Evolutionary conservation across 2,113 vertebrate species (phyloP), one percentile per base, ranked within the genome.

Genomic region (Vicugna pacos): DNA sequence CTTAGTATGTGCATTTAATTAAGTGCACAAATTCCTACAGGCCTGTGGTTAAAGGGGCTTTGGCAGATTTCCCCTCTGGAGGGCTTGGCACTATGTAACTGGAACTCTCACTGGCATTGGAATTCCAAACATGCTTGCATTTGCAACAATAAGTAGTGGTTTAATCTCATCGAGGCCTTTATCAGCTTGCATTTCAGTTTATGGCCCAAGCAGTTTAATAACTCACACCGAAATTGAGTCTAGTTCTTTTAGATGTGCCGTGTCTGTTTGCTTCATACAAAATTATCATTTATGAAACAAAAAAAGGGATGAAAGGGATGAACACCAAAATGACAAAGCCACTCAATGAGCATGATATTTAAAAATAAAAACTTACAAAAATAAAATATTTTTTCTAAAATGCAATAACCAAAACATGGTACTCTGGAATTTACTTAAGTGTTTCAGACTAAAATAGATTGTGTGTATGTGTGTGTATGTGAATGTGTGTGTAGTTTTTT

Each of bases 1-100:
- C 91, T 91, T 95, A 89, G 72, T 85, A 81, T 94, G 91, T 95
- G 67, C 96, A 94, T 96, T 96, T 96, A 96, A 97, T 96, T 96
- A 97, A 85, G 91, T 93, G 79, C 84, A 89, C 77, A 94, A 77
- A 97, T 97, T 93, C 95, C 94, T 96, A 83, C 93, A 97, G 94
- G 91, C 95, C 83, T 96, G 95, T 94, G 94, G 95, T 96, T 97
- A 96, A 97, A 93, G 79, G 95, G 48, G 80, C 72, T 89, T 93
- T 96, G 96, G 95, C 94, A 96, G 85, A 90, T 77, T 96, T 82
- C 81, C 75, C 85, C 89, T 92, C 72, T 46, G 2, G 88, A 97
- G 72, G 82, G 54, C 46, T 92, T 89, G 95, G 91, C 92, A 94
- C 56, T 60, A 0, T 54, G 54, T 76, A 60, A 76, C 67, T 72